Evolutionary conservation across 1,140 invertebrate genomes (phyloP), one percentile per base, ranked within the genome.

Genomic region (Copidosoma floridanum): DNA sequence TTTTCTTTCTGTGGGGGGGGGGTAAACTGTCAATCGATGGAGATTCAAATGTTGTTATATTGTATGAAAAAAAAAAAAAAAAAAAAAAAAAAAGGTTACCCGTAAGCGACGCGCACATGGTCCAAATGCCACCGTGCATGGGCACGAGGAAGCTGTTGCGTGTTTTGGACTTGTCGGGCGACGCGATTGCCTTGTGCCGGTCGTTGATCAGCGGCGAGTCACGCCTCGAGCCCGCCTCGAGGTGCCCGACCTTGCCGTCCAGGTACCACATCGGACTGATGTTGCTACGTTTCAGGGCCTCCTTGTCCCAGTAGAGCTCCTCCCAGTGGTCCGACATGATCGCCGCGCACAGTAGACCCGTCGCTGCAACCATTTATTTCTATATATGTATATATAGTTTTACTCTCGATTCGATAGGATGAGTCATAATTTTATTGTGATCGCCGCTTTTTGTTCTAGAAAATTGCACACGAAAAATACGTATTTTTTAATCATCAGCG

Each of bases 271-370:
- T 68, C 52, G 71, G 71, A 14, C 57, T 74, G 37, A 76, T 68
- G 50, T 80, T 81, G 2, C 68, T 65, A 23, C 67, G 70, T 7
- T 69, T 67, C 37, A 88, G 73, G 18, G 81, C 82, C 3, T 78
- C 73, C 37, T 81, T 82, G 72, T 92, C 85, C 89, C 91, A 93
- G 27, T 81, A 82, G 29, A 93, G 85, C 68, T 89, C 85, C 73
- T 94, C 91, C 91, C 91, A 93, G 71, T 92, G 88, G 68, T 92
- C 89, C 21, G 90, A 91, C 86, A 92, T 89, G 65, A 93, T 90
- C 32, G 90, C 89, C 2, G 85, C 85, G 65, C 89, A 91, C 16
- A 94, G 76, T 83, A 92, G 86, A 7, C 85, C 86, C n/a, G 89
- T 91, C 2, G 88, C 86, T 77, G 52, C 46, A 67, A 65, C 23